Conservation (phyloP, 1,140 invertebrate species). For the Drosophila tristis region DNA sequence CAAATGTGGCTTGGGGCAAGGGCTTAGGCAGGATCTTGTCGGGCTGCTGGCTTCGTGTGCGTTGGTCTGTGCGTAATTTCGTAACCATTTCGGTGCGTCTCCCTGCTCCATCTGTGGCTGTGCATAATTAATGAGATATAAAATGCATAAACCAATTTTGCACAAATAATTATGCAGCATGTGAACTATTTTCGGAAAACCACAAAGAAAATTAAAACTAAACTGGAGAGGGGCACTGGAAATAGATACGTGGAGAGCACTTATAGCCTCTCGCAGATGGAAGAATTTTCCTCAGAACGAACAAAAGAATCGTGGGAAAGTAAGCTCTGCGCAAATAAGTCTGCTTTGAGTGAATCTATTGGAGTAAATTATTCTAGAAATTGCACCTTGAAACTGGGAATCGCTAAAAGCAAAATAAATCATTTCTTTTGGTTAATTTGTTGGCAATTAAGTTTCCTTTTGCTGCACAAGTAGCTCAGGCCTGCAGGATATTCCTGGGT, state of each 20-base stretch:
- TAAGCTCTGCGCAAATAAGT: too few relatives aligned
- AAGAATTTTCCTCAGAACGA: not conserved
- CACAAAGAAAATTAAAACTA: not conserved
- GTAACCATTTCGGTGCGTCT: not conserved
- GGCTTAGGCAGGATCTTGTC: not conserved
- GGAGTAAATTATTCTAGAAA: too few relatives aligned
- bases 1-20: not conserved
- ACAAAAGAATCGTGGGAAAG: not conserved
- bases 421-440: too few relatives aligned
- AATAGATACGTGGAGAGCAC: too few relatives aligned
- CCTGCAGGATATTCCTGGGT: constrained; percentile 17
- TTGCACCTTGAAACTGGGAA: too few relatives aligned
- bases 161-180: constrained; percentile 56
- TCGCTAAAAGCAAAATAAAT: too few relatives aligned
- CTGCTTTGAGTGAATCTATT: too few relatives aligned
- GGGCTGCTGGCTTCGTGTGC: constrained; percentile 41
- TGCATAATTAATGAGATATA: constrained; percentile 82
- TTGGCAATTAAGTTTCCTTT: too few relatives aligned
- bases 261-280: not conserved
- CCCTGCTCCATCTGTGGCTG: constrained; percentile 22
- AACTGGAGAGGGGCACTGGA: not conserved
- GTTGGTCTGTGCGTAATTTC: constrained; percentile 76
- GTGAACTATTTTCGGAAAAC: constrained; percentile 50
- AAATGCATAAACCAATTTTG: constrained; percentile 70
- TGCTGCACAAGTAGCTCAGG: not conserved